phyloP scores from a whole-genome alignment of 2,113 vertebrate species.

The Balaenoptera acutorostrata region DNA sequence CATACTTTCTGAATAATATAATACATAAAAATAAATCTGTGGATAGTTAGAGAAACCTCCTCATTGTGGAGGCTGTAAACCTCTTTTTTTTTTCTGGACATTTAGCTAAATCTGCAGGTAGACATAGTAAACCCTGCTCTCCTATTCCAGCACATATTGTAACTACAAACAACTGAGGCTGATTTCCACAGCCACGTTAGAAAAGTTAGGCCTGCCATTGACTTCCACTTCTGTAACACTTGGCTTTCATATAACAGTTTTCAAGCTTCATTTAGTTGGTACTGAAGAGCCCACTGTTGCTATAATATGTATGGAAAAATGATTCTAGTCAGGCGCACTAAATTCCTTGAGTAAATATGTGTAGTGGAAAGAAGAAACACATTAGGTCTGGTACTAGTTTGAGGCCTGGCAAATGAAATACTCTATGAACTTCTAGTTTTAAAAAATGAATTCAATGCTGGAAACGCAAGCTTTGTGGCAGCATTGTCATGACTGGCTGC shows the following conservation, averaged over 20 bases:
- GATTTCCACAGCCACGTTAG: neutral
- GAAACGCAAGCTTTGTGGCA: neutral
- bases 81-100: neutral
- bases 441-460: neutral
- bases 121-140: neutral
- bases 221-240: neutral
- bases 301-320: constrained; percentile 17
- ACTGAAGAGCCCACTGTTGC: neutral
- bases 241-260: constrained; percentile 1
- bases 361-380: neutral
- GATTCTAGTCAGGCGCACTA: constrained; percentile 5
- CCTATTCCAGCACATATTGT: neutral
- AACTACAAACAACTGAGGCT: neutral
- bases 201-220: neutral
- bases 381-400: constrained; percentile 29
- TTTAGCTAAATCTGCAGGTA: neutral
- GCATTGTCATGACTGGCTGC: neutral
- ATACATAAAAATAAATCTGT: neutral
- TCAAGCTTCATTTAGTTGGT: constrained; percentile 43
- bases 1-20: neutral
- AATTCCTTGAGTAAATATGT: constrained; percentile 26
- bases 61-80: neutral
- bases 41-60: neutral
- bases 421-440: neutral
- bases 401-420: constrained; percentile 24